phyloP scores from a whole-genome alignment of 2,888 invertebrate genomes.

The Eilema sororculum region DNA sequence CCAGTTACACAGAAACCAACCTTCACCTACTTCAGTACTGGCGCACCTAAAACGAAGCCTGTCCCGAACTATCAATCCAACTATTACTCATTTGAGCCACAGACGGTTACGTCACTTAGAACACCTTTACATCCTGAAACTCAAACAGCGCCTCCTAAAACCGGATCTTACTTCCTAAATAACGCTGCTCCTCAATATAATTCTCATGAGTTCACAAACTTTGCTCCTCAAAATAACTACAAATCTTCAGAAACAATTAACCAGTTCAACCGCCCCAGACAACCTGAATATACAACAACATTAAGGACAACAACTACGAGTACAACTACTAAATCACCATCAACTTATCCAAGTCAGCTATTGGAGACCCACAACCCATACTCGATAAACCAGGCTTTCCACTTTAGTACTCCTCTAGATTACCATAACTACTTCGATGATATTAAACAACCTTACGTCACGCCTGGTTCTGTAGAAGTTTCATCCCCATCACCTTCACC shows the following conservation, averaged over 20 bases:
- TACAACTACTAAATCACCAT: constrained; percentile 69
- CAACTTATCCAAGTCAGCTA: constrained; percentile 76
- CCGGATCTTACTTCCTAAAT: constrained; percentile 70
- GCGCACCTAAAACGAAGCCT: constrained; percentile 68
- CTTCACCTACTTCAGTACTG: constrained; percentile 78
- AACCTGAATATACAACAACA: constrained; percentile 61
- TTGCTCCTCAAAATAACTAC: constrained; percentile 57
- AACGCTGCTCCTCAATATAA: constrained; percentile 68
- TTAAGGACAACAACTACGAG: constrained; percentile 62
- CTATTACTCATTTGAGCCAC: constrained; percentile 81
- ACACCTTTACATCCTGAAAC: constrained; percentile 62
- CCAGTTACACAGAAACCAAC: constrained; percentile 76
- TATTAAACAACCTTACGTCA: constrained; percentile 68
- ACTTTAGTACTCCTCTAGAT: constrained; percentile 81
- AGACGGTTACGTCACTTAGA: constrained; percentile 71
- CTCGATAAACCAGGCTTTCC: constrained; percentile 83
- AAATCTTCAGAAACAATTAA: constrained; percentile 56
- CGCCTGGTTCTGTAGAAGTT: constrained; percentile 56
- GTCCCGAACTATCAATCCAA: constrained; percentile 66
- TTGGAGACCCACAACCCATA: constrained; percentile 83
- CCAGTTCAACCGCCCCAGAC: constrained; percentile 62
- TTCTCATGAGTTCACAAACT: constrained; percentile 61
- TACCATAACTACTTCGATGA: constrained; percentile 79
- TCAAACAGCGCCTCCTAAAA: constrained; percentile 59
- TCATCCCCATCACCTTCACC: constrained; percentile 49